Evolutionary conservation across 2,113 vertebrate genomes (phyloP).

Genomic region (Apistogramma diplotaenia): DNA sequence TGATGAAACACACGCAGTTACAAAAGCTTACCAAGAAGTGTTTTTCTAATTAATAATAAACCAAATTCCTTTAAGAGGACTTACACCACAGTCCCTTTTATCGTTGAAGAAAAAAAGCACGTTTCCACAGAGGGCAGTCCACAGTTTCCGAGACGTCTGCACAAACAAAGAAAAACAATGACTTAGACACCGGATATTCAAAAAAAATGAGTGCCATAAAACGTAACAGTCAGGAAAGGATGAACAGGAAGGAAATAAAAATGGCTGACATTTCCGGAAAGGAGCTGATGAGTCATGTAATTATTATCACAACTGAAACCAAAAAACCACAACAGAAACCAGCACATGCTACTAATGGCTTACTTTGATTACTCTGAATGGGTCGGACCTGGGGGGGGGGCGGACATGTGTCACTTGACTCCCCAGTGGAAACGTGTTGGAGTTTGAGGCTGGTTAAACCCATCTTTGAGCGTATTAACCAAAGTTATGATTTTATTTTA

Average conservation of each 20-base stretch:
- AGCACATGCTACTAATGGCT: neutral
- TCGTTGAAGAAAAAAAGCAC: conserved; percentile 79
- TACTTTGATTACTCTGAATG: neutral
- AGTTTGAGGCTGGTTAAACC: too few relatives aligned
- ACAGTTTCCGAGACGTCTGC: conserved; percentile 78
- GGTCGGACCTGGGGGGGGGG: neutral
- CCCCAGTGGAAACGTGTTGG: neutral
- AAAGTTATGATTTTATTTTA: neutral
- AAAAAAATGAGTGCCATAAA: too few relatives aligned
- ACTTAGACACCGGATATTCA: neutral
- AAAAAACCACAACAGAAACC: neutral
- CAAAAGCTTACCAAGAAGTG: neutral
- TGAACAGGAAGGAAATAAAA: neutral
- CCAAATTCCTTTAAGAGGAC: neutral
- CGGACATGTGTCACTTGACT: neutral
- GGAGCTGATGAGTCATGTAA: neutral
- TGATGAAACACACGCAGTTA: conserved; percentile 47
- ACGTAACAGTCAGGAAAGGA: neutral
- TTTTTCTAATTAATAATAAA: neutral
- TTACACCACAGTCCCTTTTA: conserved; percentile 74
- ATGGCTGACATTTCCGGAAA: neutral
- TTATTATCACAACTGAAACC: accelerated
- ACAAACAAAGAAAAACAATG: neutral
- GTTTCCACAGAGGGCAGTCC: conserved; percentile 82
- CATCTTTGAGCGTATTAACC: neutral